Conservation (phyloP, 1,140 invertebrate species). For the Nixonia krombeini region DNA sequence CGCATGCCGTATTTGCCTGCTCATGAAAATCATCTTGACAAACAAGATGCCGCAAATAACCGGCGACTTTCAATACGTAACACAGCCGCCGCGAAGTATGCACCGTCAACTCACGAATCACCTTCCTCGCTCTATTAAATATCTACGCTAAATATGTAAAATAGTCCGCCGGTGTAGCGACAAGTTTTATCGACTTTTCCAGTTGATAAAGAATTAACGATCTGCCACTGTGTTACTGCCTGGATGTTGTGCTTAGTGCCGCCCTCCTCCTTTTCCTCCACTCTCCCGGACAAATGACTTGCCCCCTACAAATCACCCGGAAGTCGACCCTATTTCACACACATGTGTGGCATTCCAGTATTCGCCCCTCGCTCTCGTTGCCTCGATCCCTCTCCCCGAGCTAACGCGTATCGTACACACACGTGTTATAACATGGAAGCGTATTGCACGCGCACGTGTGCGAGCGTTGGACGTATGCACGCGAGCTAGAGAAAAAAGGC, state of each 20-base stretch:
- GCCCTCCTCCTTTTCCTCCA: conserved; percentile 6
- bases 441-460: background rate
- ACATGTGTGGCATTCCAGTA: conserved; percentile 11
- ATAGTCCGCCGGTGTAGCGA: too few relatives aligned
- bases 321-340: conserved; percentile 16
- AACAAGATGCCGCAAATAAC: too few relatives aligned
- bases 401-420: conserved; percentile 1
- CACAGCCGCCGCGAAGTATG: too few relatives aligned
- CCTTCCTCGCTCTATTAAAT: too few relatives aligned
- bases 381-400: background rate
- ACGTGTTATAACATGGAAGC: conserved; percentile 2
- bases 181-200: too few relatives aligned
- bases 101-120: too few relatives aligned
- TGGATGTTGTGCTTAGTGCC: too few relatives aligned
- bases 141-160: too few relatives aligned
- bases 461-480: conserved; percentile 16
- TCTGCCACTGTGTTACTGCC: too few relatives aligned
- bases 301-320: conserved; percentile 9
- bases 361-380: conserved; percentile 3
- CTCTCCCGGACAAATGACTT: background rate
- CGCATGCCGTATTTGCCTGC: conserved; percentile 23
- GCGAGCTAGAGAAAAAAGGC: conserved; percentile 38
- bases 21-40: conserved; percentile 19
- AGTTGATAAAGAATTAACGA: too few relatives aligned
- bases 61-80: too few relatives aligned